phyloP scores from a whole-genome alignment of 2,113 vertebrate genomes.

The Ploceus nigricollis region DNA sequence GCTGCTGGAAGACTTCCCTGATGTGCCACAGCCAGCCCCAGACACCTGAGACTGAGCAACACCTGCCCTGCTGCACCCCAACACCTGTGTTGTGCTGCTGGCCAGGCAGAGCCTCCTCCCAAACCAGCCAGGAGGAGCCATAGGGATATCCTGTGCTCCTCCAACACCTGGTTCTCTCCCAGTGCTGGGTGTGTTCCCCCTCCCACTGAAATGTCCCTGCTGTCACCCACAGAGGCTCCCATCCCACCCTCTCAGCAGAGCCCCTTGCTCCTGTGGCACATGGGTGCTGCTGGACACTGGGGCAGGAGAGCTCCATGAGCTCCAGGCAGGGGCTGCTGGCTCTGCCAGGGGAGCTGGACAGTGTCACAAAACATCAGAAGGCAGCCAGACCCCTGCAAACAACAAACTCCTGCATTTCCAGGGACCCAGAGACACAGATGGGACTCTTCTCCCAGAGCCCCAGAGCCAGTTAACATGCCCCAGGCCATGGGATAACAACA shows the following conservation, averaged over 20 bases:
- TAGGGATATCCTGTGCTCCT: not conserved
- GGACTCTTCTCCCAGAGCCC: not conserved
- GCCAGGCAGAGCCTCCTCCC: not conserved
- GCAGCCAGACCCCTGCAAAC: not conserved
- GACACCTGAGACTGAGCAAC: not conserved
- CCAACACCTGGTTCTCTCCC: not conserved
- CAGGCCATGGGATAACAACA: not conserved
- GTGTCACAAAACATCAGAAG: not conserved
- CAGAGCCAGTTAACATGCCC: not conserved
- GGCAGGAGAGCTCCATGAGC: not conserved
- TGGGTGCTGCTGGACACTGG: not conserved
- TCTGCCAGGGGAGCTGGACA: not conserved
- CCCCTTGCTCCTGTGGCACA: not conserved
- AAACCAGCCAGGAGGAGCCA: not conserved
- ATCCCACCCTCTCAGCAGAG: not conserved
- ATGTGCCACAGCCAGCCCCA: rapidly evolving
- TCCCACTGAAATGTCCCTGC: not conserved
- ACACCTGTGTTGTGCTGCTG: not conserved
- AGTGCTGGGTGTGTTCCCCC: not conserved
- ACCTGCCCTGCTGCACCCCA: not conserved
- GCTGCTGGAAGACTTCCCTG: not conserved
- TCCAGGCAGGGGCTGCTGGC: not conserved
- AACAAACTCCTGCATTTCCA: not conserved
- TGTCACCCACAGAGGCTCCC: not conserved
- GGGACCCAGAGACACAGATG: not conserved